Percentiles rank a stretch among this genome's conserved stretches.
Evolutionary conservation across 2,888 invertebrate genomes (phyloP).

Genomic region (Drosophila heteroneura): DNA sequence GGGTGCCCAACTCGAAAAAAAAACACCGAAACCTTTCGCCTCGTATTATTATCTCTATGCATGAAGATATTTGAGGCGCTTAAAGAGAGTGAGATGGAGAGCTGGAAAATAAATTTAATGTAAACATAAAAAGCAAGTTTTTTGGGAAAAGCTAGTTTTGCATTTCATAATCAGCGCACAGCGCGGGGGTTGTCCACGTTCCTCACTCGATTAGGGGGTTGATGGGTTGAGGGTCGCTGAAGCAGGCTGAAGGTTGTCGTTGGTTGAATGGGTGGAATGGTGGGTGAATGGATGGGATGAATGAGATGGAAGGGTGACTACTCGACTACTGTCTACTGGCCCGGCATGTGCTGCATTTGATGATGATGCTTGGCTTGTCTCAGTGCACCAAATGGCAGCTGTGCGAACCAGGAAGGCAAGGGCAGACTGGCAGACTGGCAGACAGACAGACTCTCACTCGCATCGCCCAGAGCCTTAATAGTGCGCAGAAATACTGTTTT

Average conservation of each 20-base stretch:
- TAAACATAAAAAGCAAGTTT: conserved; percentile 76
- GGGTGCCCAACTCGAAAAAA: conserved; percentile 12
- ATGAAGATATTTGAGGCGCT: conserved; percentile 41
- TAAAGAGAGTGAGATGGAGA: neutral
- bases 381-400: conserved; percentile 40
- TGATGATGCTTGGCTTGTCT: conserved; percentile 41
- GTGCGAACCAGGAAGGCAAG: conserved; percentile 1
- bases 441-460: conserved; percentile 10
- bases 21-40: conserved; percentile 31
- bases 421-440: neutral
- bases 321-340: conserved; percentile 22
- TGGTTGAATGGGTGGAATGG: conserved; percentile 25
- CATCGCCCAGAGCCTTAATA: conserved; percentile 66
- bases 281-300: conserved; percentile 6
- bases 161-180: conserved; percentile 72
- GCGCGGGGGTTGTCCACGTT: conserved; percentile 58
- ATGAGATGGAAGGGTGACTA: conserved; percentile 39
- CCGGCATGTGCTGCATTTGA: conserved; percentile 64
- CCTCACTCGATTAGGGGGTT: conserved; percentile 50
- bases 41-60: conserved; percentile 44
- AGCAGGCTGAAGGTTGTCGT: neutral
- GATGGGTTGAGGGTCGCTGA: conserved; percentile 17
- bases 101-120: conserved; percentile 62
- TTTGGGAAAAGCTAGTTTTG: conserved; percentile 70
- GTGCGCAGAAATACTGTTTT: conserved; percentile 40